These are phyloP conservation scores for Macrobrachium rosenbergii DNA, from an alignment of 1,140 invertebrate genomes.

Conservation along the genomic window DNA sequence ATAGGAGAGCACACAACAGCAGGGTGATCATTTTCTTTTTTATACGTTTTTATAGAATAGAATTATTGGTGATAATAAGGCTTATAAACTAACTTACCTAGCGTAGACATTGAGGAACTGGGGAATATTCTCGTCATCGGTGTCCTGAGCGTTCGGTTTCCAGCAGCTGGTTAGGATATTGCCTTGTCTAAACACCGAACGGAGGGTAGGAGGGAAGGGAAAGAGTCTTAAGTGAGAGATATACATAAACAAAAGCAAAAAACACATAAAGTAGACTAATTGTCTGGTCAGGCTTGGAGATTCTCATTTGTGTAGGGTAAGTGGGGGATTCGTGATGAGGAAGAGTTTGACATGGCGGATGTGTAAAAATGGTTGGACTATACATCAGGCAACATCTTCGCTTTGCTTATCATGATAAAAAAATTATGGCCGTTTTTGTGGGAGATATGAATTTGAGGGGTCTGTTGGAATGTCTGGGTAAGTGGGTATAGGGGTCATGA, in stretches of 20 bases:
- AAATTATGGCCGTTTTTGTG: too few relatives aligned
- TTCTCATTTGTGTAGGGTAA: not conserved
- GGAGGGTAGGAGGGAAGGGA: constrained; percentile 13
- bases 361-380: not conserved
- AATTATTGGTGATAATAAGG: too few relatives aligned
- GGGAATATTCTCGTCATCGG: not conserved
- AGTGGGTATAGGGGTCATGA: too few relatives aligned
- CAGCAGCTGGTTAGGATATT: constrained; percentile 42
- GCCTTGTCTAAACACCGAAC: constrained; percentile 33
- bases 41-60: too few relatives aligned
- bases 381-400: too few relatives aligned
- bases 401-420: too few relatives aligned
- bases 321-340: not conserved
- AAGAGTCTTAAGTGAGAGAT: constrained; percentile 3
- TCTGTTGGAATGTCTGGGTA: too few relatives aligned
- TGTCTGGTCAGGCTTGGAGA: constrained; percentile 24
- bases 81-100: constrained; percentile 30
- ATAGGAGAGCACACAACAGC: too few relatives aligned
- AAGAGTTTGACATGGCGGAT: not conserved
- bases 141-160: constrained; percentile 20
- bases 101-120: constrained; percentile 26
- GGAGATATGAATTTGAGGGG: too few relatives aligned
- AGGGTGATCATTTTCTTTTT: too few relatives aligned
- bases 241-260: constrained; percentile 31
- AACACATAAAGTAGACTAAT: constrained; percentile 18